A percentile compares a stretch with the other conserved stretches of the same genome.
Evolutionary conservation across 2,888 invertebrate genomes (phyloP).

Genomic region (Chrysolina americana): DNA sequence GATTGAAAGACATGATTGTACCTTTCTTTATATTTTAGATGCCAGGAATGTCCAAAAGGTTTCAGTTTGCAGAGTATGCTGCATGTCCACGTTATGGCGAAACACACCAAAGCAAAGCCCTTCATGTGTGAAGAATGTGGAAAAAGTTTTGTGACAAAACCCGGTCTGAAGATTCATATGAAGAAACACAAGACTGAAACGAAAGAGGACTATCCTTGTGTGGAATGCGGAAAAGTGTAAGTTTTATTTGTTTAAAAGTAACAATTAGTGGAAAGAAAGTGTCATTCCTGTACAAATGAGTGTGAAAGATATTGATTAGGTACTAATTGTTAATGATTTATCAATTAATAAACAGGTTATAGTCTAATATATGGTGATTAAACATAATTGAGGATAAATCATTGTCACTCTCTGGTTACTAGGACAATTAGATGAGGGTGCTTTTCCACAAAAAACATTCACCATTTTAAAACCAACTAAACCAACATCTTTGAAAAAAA

Average conservation of each 20-base stretch:
- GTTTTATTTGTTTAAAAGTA: conserved; percentile 32
- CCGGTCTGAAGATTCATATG: conserved; percentile 71
- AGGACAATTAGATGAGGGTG: no score
- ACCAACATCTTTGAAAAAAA: no score
- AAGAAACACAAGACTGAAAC: conserved; percentile 68
- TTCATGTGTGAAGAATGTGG: conserved; percentile 68
- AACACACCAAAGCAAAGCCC: conserved; percentile 70
- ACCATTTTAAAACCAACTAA: no score
- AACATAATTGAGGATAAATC: no score
- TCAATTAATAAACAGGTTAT: not conserved
- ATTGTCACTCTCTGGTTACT: no score
- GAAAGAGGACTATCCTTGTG: conserved; percentile 68
- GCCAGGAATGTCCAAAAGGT: conserved; percentile 72
- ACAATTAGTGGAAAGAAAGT: not conserved
- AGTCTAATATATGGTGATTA: no score
- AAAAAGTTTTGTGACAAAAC: conserved; percentile 69
- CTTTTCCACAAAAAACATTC: no score
- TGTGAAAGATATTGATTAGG: no score
- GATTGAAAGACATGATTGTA: conserved; percentile 26
- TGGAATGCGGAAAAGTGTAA: conserved; percentile 69
- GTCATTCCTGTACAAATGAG: no score
- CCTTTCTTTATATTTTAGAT: conserved; percentile 64
- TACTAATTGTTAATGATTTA: no score
- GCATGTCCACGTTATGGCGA: conserved; percentile 72
- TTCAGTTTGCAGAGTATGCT: conserved; percentile 73